Base-by-base conservation (phyloP, 2,797 vertebrate species). In the Chrosomus eos region DNA sequence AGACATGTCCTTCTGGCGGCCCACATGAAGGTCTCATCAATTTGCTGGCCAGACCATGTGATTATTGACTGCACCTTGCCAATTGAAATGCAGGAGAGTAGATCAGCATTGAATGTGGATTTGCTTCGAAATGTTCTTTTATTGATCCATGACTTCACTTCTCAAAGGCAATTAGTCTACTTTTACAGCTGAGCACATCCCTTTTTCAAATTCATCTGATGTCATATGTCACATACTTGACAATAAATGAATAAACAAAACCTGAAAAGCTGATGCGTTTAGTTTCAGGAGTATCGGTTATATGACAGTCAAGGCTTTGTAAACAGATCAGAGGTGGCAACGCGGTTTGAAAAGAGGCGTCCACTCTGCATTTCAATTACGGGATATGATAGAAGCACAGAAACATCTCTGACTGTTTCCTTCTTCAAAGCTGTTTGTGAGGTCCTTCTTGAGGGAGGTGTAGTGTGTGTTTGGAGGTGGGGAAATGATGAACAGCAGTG, bases 361-460 rank as follows among this genome's bases (percentile, higher is more conserved):
- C 62, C 66, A 88, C 84, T 89, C 85, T 79, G 90, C 91, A 91
- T 93, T 89, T 88, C 89, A 92, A 89, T 92, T 87, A 87, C 36
- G 10, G 77, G 80, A 89, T 90, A 90, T 26, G 85, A 89, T 73
- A 18, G 71, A 81, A 53, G 19, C 31, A 55, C 18, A 10, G 48
- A 76, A 53, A 58, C n/a, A n/a, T 53, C 73, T n/a, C 58, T 4
- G 43, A 10, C 43, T 33, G 23, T 77, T 62, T 58, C 33, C 33
- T 28, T 26, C 45, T 58, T 74, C n/a, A 62, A 38, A 62, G 48
- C 48, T 74, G 26, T 73, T 83, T 75, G 26, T 23, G 72, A 38
- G 2, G 4, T 21, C 8, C 36, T 55, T 31, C 33, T 45, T 36
- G 55, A 67, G 60, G 51, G 33, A 48, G 21, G 16, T 28, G 5